phyloP scores from a whole-genome alignment of 2,113 vertebrate genomes.

The Cryptomyrus ogoouensis region DNA sequence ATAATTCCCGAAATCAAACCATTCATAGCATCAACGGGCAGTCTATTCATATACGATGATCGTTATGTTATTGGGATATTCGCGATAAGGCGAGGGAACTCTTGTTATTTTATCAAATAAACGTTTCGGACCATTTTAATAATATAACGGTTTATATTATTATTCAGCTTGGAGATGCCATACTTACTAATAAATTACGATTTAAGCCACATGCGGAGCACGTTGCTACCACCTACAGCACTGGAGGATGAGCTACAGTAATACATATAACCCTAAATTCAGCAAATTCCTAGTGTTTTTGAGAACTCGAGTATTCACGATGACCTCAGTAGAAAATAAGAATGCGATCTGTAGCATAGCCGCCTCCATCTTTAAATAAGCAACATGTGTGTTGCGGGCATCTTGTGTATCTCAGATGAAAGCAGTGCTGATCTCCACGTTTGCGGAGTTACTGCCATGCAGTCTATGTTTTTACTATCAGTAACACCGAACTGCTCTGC shows the following conservation, averaged over 20 bases:
- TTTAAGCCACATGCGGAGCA: background rate
- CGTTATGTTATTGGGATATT: background rate
- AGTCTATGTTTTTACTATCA: background rate
- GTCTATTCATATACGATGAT: background rate
- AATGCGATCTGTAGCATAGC: background rate
- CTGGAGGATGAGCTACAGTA: background rate
- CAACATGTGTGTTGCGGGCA: background rate
- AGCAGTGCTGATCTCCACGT: background rate
- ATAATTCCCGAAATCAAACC: background rate
- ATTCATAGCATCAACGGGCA: background rate
- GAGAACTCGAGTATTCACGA: background rate
- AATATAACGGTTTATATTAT: background rate
- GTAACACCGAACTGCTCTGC: background rate
- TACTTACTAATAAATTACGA: constrained; percentile 6
- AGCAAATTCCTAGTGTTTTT: background rate
- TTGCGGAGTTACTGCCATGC: background rate
- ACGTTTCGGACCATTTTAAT: background rate
- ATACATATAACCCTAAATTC: background rate
- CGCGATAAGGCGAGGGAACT: background rate
- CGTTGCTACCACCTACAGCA: constrained; percentile 14
- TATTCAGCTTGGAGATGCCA: background rate
- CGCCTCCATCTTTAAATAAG: background rate
- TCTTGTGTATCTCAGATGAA: background rate
- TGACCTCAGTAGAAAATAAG: background rate
- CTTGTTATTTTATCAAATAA: background rate